Conservation (phyloP, 1,140 invertebrate species). For the Aphidius ervi region DNA sequence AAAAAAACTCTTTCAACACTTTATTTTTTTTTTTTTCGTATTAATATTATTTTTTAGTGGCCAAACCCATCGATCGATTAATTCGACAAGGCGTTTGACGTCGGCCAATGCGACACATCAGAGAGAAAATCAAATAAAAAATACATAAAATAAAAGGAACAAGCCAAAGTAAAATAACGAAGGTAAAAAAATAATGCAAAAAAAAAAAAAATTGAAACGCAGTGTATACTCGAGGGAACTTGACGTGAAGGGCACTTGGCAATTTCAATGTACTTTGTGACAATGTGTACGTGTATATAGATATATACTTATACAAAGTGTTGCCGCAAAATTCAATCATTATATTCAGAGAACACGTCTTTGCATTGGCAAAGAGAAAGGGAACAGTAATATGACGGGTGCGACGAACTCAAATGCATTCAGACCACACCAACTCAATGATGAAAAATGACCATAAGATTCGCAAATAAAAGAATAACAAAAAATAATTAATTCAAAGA, state of each 20-base stretch:
- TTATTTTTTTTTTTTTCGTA: neutral
- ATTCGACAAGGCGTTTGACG: slow-evolving; percentile 11
- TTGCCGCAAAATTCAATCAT: slow-evolving; percentile 1
- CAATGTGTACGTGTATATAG: too few species aligned
- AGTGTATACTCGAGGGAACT: too few species aligned
- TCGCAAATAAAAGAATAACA: neutral
- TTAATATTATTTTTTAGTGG: neutral
- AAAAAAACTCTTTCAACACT: neutral
- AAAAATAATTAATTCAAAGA: too few species aligned
- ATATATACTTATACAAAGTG: too few species aligned
- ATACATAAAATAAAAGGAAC: neutral
- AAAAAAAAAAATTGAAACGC: too few species aligned
- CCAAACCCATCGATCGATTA: slow-evolving; percentile 14
- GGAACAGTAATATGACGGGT: neutral
- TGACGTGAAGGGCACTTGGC: too few species aligned
- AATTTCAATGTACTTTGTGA: too few species aligned
- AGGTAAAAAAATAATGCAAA: too few species aligned
- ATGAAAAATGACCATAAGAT: neutral
- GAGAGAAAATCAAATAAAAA: slow-evolving; percentile 6
- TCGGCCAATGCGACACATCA: neutral
- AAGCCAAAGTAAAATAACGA: neutral
- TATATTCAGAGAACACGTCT: too few species aligned
- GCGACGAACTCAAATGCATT: slow-evolving; percentile 5
- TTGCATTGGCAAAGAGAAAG: neutral
- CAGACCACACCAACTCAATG: too few species aligned